A percentile compares a stretch with the other conserved stretches of the same genome.
Evolutionary conservation across 64 coral and sea anemone species (phyloP).

Genomic region (Stichodactyla helianthus): DNA sequence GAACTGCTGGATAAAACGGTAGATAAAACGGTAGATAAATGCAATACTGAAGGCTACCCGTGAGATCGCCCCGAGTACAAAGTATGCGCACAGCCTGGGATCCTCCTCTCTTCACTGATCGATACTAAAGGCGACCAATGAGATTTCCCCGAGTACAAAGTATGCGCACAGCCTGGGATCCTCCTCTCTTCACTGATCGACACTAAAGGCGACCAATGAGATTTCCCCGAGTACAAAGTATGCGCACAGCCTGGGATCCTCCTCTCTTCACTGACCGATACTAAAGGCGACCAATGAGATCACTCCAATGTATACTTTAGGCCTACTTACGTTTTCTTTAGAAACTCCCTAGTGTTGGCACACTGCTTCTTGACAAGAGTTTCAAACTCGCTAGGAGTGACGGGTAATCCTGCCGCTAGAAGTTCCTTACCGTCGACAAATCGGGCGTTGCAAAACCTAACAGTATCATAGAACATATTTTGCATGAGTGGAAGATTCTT

Average conservation of each 20-base stretch:
- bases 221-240: conserved; percentile 54
- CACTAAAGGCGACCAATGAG: conserved; percentile 87
- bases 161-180: conserved; percentile 85
- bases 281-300: conserved; percentile 88
- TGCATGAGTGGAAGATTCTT: background rate
- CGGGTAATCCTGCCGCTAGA: conserved; percentile 72
- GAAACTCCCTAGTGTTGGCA: conserved; percentile 87
- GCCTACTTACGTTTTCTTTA: conserved; percentile 80
- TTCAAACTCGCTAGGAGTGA: conserved; percentile 85
- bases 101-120: conserved; percentile 67
- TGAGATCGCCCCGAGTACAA: conserved; percentile 53
- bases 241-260: conserved; percentile 91
- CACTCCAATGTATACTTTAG: too few relatives aligned
- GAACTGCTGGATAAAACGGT: conserved; percentile 65
- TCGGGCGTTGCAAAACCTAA: conserved; percentile 67
- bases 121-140: conserved; percentile 91
- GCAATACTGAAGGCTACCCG: conserved; percentile 71
- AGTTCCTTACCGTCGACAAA: conserved; percentile 89
- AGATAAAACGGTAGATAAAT: conserved; percentile 31
- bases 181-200: conserved; percentile 72
- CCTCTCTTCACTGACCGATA: conserved; percentile 67
- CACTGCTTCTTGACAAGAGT: conserved; percentile 85
- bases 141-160: conserved; percentile 51
- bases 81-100: conserved; percentile 72
- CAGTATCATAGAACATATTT: background rate